Percentiles rank a stretch among this genome's conserved stretches.
phyloP scores from a whole-genome alignment of 2,113 vertebrate species.

The Ariopsis seemanni region DNA sequence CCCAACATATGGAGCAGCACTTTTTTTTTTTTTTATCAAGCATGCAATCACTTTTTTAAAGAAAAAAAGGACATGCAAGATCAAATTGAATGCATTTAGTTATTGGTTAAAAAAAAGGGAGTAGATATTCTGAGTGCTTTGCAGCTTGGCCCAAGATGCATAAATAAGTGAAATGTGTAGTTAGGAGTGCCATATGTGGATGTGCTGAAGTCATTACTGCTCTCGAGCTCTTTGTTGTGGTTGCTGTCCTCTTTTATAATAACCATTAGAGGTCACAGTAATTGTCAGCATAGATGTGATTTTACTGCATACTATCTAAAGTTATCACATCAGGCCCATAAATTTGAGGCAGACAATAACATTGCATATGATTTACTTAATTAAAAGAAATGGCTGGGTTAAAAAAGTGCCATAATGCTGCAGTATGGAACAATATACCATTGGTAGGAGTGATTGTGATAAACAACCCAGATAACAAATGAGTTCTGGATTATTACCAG shows the following conservation, averaged over 20 bases:
- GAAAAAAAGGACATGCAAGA: neutral
- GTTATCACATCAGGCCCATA: constrained; percentile 16
- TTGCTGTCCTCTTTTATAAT: constrained; percentile 61
- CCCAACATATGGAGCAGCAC: neutral
- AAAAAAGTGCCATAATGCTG: neutral
- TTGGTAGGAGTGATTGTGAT: neutral
- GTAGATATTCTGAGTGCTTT: neutral
- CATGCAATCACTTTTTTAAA: too few relatives aligned
- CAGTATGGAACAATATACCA: neutral
- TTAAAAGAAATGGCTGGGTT: constrained; percentile 3
- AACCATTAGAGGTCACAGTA: constrained; percentile 62
- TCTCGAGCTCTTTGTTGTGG: constrained; percentile 68
- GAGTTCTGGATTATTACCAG: neutral
- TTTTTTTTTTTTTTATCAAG: neutral
- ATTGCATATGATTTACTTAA: neutral
- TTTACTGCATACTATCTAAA: constrained; percentile 27
- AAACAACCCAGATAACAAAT: neutral
- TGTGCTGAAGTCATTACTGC: constrained; percentile 65
- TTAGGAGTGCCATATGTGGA: constrained; percentile 29
- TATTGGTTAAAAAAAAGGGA: neutral
- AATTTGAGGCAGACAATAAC: neutral
- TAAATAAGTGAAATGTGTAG: constrained; percentile 3
- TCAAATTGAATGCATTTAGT: neutral
- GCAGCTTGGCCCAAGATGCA: neutral
- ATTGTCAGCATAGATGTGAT: constrained; percentile 46